Base-by-base conservation (phyloP, 1,140 invertebrate species). In the Euura lappo region DNA sequence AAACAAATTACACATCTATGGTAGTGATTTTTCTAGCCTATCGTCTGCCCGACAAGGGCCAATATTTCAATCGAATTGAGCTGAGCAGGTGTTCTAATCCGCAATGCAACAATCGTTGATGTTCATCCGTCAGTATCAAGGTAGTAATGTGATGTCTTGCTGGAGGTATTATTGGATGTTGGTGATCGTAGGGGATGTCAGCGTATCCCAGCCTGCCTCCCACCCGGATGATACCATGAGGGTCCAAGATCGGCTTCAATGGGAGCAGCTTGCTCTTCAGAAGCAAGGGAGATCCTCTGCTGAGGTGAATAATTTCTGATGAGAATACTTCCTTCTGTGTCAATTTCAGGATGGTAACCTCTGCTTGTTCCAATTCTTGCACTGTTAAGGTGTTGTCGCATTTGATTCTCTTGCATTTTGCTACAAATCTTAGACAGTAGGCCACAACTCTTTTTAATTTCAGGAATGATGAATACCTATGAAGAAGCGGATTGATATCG, bases 51-150 rank as follows among this genome's bases (percentile, higher is more conserved):
- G 8, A 10, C 7, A 83, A 47, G 2, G 78, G 74, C 83, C 82
- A 85, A 47, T 76, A 79, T 44, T 46, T 45, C 64, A 78, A 44
- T 3, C 76, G 67, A 10, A 85, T 6, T 1, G 71, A 42, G 0
- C 76, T 45, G 2, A 81, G 73, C 2, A 83, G 13, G 0, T 76
- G 66, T 70, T 82, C 79, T 10, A 81, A 80, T 13, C 82, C 82
- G 42, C 75, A 77, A 78, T 87, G 85, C 6, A 84, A 69, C 44
- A 75, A 70, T 44, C 72, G 71, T 3, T 60, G 1, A 73, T 87
- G 85, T 45, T 79, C 71, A 68, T 82, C 11, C 6, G 66, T 64
- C n/a, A 87, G 79, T 2, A 87, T 71, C 6, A 79, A 44, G 6
- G 65, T 71, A 4, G 72, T 74, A n/a, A 80, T 28, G 43, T 67